Evolutionary conservation across 1,140 invertebrate genomes (phyloP).

Genomic region (Chionoecetes opilio): DNA sequence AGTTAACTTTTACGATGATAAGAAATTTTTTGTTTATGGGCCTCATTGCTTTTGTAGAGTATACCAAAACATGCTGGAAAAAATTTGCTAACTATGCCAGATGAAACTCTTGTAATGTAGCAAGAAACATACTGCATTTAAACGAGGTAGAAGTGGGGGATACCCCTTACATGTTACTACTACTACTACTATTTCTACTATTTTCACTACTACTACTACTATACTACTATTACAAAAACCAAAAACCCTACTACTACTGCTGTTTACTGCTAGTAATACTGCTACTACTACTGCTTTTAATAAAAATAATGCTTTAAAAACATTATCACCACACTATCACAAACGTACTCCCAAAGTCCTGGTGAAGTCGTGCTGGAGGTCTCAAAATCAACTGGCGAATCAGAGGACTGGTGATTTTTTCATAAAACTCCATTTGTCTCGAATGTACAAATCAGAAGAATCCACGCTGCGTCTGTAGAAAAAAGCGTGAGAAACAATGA

Average conservation of each 20-base stretch:
- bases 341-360: conserved; percentile 57
- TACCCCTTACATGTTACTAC: too few species aligned
- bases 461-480: conserved; percentile 38
- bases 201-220: not conserved
- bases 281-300: not conserved
- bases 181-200: not conserved
- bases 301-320: not conserved
- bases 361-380: conserved; percentile 68
- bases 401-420: conserved; percentile 55
- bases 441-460: conserved; percentile 48
- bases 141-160: too few species aligned
- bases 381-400: conserved; percentile 55
- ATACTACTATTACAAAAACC: not conserved
- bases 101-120: too few species aligned
- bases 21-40: too few species aligned
- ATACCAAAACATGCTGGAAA: too few species aligned
- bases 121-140: too few species aligned
- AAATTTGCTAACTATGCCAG: too few species aligned
- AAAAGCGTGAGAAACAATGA: too few species aligned
- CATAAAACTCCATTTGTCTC: conserved; percentile 71
- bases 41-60: too few species aligned
- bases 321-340: not conserved
- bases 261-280: not conserved
- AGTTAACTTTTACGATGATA: too few species aligned
- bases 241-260: not conserved